Conservation (phyloP, 2,113 vertebrate genomes). For the Marmota monax region DNA sequence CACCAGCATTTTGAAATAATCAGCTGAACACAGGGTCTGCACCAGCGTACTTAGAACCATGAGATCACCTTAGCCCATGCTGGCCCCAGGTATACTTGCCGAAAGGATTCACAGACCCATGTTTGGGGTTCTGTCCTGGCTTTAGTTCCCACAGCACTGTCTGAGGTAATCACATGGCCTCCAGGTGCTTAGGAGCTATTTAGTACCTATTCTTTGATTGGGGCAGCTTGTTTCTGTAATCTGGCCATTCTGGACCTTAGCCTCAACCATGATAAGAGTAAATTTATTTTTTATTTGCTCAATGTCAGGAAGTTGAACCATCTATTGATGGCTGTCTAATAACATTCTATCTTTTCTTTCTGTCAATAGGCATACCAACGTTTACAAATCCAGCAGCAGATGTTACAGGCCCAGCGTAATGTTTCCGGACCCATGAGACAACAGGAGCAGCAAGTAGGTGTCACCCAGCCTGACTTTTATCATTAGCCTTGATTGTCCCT, state of each 20-base stretch:
- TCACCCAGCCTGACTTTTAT: not conserved
- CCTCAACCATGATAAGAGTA: not conserved
- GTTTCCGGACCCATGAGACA: conserved; percentile 99
- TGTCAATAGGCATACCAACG: conserved; percentile 96
- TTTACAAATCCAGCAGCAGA: conserved; percentile 99
- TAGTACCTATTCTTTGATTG: not conserved
- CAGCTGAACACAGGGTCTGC: not conserved
- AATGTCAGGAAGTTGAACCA: fast-evolving
- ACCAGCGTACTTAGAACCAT: not conserved
- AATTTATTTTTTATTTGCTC: not conserved
- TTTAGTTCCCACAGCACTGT: not conserved
- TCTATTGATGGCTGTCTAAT: fast-evolving
- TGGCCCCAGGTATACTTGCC: not conserved
- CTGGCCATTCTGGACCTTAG: not conserved
- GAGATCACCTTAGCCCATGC: fast-evolving
- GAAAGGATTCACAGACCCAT: not conserved
- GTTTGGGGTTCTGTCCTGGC: not conserved
- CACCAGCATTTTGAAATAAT: not conserved
- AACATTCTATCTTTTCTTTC: not conserved
- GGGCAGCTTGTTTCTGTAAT: fast-evolving
- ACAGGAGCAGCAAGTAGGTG: conserved; percentile 99
- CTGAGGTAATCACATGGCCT: fast-evolving
- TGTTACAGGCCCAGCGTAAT: conserved; percentile 99
- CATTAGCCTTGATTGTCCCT: not conserved
- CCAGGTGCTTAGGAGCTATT: not conserved